Evolutionary conservation across 2,113 vertebrate genomes (phyloP).

Genomic region (Panthera leo): DNA sequence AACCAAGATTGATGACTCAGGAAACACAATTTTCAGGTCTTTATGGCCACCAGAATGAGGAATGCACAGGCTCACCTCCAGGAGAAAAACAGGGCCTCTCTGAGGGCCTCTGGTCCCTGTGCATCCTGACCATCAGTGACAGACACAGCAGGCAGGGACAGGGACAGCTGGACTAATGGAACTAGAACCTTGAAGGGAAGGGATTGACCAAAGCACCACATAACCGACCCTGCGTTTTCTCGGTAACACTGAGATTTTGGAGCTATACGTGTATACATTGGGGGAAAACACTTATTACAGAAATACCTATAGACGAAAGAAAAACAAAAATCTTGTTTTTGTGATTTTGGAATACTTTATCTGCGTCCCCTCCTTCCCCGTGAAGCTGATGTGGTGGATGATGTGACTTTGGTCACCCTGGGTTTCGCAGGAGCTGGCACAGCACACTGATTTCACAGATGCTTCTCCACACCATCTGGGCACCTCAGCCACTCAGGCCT

Average conservation of each 20-base stretch:
- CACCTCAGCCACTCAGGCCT: not conserved
- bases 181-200: rapidly evolving
- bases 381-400: no score
- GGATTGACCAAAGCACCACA: not conserved
- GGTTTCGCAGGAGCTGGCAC: not conserved
- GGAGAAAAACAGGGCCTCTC: not conserved
- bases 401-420: not conserved
- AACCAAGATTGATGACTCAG: not conserved
- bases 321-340: rapidly evolving
- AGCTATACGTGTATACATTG: rapidly evolving
- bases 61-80: not conserved
- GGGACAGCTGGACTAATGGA: not conserved
- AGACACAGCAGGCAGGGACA: not conserved
- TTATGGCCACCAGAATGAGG: not conserved
- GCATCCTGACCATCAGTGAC: not conserved
- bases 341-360: not conserved
- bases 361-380: not conserved
- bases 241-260: not conserved
- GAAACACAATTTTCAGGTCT: not conserved
- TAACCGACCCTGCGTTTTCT: not conserved
- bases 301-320: not conserved
- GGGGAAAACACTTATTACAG: no score
- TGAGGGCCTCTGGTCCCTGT: not conserved
- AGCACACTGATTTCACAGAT: not conserved
- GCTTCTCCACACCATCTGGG: not conserved